A percentile compares a stretch with the other conserved stretches of the same genome.
phyloP scores from a whole-genome alignment of 92 coral and sea anemone genomes.

The Phenganax subtilis region DNA sequence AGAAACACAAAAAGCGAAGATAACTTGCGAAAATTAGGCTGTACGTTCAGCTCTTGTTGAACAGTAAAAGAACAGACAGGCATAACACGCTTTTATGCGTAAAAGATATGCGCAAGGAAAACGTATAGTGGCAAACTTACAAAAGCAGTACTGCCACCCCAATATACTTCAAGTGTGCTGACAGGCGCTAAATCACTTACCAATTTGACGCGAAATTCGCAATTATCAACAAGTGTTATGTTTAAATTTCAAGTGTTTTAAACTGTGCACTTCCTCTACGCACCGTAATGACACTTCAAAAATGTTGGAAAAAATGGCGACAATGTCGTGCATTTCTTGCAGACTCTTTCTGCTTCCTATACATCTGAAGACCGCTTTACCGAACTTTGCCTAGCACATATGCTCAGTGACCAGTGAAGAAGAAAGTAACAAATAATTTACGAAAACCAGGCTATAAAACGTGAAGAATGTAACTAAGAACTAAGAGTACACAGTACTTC shows the following conservation, averaged over 20 bases:
- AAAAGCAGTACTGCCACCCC: not conserved
- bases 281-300: not conserved
- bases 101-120: not conserved
- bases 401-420: too few relatives aligned
- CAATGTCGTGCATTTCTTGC: not conserved
- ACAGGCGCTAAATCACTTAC: constrained; percentile 14
- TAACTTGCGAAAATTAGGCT: too few relatives aligned
- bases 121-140: not conserved
- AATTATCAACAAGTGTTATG: constrained; percentile 12
- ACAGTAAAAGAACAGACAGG: too few relatives aligned
- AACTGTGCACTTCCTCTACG: not conserved
- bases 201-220: not conserved
- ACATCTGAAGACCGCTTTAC: too few relatives aligned
- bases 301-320: not conserved
- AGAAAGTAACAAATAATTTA: too few relatives aligned
- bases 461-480: too few relatives aligned
- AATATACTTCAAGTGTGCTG: constrained; percentile 7
- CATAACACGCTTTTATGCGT: not conserved
- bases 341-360: not conserved
- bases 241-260: constrained; percentile 16
- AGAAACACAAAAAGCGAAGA: too few relatives aligned
- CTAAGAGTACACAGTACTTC: too few relatives aligned
- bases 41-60: too few relatives aligned
- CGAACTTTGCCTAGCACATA: too few relatives aligned
- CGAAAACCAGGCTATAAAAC: too few relatives aligned